Conservation (phyloP, 1,140 invertebrate genomes). For the Subanguina moxae region DNA sequence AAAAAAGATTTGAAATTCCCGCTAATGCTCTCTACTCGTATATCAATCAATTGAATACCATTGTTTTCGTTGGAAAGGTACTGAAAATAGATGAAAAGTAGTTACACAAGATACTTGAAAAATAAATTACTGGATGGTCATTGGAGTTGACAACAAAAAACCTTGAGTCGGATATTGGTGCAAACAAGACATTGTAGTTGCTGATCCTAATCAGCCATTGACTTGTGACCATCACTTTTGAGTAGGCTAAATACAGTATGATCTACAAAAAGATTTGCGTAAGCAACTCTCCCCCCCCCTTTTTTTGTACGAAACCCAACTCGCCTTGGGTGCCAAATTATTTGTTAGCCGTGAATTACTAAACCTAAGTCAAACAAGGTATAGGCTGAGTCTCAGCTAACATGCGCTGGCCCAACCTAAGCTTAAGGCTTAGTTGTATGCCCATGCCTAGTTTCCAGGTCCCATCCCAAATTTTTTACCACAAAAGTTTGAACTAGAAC, state of each 20-base stretch:
- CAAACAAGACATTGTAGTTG: constrained; percentile 31
- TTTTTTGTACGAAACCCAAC: no score
- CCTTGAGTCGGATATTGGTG: constrained; percentile 28
- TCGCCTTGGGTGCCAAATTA: no score
- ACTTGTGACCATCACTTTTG: constrained; percentile 26
- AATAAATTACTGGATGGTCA: constrained; percentile 18
- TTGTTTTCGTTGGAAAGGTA: constrained; percentile 25
- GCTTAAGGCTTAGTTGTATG: no score
- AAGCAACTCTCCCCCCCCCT: no score
- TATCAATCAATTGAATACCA: constrained; percentile 24
- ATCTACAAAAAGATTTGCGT: no score
- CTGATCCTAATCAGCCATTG: constrained; percentile 23
- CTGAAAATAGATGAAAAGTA: constrained; percentile 6
- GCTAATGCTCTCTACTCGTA: constrained; percentile 24
- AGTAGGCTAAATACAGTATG: constrained; percentile 28
- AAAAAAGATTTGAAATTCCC: constrained; percentile 16
- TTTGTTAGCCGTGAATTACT: no score
- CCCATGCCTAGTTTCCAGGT: no score
- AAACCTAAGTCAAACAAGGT: no score
- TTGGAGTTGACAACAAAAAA: constrained; percentile 23
- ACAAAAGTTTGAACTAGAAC: not conserved
- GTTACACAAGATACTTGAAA: not conserved
- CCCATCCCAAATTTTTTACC: no score
- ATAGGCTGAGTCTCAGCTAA: no score
- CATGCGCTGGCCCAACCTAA: no score